A percentile compares a stretch with the other conserved stretches of the same genome.
Conservation (phyloP, 2,888 invertebrate genomes). For the Gisinianus flammeolus region DNA sequence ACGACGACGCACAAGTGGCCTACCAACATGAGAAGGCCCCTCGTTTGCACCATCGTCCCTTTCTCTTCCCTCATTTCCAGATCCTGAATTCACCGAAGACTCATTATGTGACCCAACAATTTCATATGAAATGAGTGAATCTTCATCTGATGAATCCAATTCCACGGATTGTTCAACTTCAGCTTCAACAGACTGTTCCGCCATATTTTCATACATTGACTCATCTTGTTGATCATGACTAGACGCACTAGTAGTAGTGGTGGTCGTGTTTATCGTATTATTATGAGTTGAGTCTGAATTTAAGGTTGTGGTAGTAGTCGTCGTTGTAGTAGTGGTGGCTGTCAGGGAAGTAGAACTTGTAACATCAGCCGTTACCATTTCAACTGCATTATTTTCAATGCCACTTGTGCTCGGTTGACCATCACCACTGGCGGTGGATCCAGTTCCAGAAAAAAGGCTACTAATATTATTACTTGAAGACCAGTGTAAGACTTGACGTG, state of each 20-base stretch:
- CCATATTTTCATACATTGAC: constrained; percentile 11
- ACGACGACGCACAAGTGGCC: too few relatives aligned
- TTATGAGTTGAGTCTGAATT: neutral
- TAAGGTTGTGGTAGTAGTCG: neutral
- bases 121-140: neutral
- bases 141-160: constrained; percentile 13
- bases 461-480: neutral
- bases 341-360: neutral
- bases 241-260: neutral
- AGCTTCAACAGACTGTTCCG: constrained; percentile 13
- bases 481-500: neutral
- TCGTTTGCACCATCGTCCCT: too few relatives aligned
- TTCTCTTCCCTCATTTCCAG: too few relatives aligned
- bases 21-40: too few relatives aligned
- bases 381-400: too few relatives aligned
- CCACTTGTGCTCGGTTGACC: too few relatives aligned
- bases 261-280: neutral
- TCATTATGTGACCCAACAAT: neutral
- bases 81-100: neutral
- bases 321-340: neutral
- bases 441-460: neutral
- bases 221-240: constrained; percentile 15
- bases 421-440: too few relatives aligned
- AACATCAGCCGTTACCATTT: neutral
- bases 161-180: constrained; percentile 11